Conservation (phyloP, 2,797 vertebrate genomes). For the Cossypha caffra region DNA sequence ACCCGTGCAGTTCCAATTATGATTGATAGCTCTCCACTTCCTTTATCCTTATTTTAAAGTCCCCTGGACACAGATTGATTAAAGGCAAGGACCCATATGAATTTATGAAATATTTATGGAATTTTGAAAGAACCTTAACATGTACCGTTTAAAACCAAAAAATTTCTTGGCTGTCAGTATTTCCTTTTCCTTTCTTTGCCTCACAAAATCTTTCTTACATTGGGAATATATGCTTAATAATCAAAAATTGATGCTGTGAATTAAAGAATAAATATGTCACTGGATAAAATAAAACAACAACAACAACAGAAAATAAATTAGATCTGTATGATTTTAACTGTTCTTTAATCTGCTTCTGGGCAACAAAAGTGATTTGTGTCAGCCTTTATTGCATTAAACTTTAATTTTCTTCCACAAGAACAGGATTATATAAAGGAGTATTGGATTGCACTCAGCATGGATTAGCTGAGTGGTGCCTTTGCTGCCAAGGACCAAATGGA, state of each 20-base stretch:
- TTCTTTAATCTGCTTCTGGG: slow-evolving; percentile 83
- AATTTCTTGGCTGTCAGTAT: slow-evolving; percentile 56
- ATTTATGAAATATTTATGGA: slow-evolving; percentile 71
- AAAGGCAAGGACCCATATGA: slow-evolving; percentile 56
- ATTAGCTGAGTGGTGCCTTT: slow-evolving; percentile 77
- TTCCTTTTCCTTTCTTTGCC: slow-evolving; percentile 1
- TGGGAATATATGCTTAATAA: slow-evolving; percentile 75
- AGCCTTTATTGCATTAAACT: slow-evolving; percentile 84
- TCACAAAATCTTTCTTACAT: slow-evolving; percentile 28
- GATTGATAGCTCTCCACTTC: slow-evolving; percentile 60
- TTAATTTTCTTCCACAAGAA: slow-evolving; percentile 83
- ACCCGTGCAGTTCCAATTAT: slow-evolving; percentile 23
- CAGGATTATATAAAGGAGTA: slow-evolving; percentile 83
- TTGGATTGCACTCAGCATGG: slow-evolving; percentile 84
- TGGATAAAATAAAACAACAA: slow-evolving; percentile 69
- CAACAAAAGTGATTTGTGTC: slow-evolving; percentile 84
- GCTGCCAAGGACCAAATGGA: slow-evolving; percentile 81
- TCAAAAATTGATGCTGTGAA: slow-evolving; percentile 70
- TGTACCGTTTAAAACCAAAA: slow-evolving; percentile 67
- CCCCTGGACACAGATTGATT: slow-evolving; percentile 69
- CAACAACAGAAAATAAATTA: slow-evolving; percentile 75
- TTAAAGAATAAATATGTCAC: slow-evolving; percentile 77
- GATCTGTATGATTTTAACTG: slow-evolving; percentile 81
- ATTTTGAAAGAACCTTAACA: slow-evolving; percentile 68
- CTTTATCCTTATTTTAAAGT: slow-evolving; percentile 70